Conservation (phyloP, 2,797 vertebrate species). For the Hydrophis major region DNA sequence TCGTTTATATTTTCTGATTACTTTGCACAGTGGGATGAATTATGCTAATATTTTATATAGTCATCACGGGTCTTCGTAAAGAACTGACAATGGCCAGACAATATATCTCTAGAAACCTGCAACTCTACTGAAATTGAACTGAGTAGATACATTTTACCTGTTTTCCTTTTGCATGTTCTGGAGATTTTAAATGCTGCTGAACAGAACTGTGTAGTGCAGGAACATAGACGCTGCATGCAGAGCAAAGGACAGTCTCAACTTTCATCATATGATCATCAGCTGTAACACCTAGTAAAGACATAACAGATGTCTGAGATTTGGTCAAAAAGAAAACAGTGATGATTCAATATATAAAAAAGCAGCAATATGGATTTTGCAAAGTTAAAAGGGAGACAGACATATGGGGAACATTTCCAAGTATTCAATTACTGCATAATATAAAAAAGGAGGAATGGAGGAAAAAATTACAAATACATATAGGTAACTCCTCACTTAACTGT, state of each 20-base stretch:
- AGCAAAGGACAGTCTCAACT: constrained; percentile 84
- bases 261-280: constrained; percentile 85
- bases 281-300: constrained; percentile 72
- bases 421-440: background rate
- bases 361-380: background rate
- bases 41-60: background rate
- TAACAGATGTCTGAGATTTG: background rate
- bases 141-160: constrained; percentile 63
- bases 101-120: background rate
- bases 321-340: background rate
- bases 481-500: background rate
- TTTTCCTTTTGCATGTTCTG: constrained; percentile 80
- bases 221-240: constrained; percentile 80
- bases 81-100: background rate
- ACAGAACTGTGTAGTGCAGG: constrained; percentile 80
- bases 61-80: background rate
- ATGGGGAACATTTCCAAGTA: background rate
- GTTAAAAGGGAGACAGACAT: no score
- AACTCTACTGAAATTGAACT: background rate
- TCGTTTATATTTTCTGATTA: background rate
- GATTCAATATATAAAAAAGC: background rate
- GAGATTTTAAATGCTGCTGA: constrained; percentile 80
- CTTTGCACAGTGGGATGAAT: background rate
- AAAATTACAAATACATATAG: background rate
- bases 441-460: background rate